Conservation (phyloP, 2,113 vertebrate genomes). For the Amia ocellicauda region DNA sequence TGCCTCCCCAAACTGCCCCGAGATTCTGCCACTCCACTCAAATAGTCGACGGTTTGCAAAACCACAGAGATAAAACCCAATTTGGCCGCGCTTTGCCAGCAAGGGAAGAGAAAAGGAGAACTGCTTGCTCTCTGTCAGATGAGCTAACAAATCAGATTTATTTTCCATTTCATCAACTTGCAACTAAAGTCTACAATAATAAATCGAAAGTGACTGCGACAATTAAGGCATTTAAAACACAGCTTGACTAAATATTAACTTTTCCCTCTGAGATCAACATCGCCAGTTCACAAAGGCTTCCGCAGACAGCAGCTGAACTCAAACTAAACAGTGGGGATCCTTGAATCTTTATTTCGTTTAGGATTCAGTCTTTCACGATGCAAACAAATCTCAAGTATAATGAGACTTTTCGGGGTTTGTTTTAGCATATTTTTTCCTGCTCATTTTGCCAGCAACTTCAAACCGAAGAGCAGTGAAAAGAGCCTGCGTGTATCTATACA, state of each 20-base stretch:
- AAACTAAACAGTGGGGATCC: constrained; percentile 5
- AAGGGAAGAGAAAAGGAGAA: too few relatives aligned
- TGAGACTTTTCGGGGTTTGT: not conserved
- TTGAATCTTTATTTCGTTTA: not conserved
- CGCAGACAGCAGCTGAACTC: not conserved
- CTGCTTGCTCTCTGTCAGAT: not conserved
- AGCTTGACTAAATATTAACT: constrained; percentile 16
- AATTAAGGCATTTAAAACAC: constrained; percentile 5
- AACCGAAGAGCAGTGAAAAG: not conserved
- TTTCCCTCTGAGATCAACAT: not conserved
- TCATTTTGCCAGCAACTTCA: not conserved
- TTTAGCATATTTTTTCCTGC: not conserved
- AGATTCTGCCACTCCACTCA: too few relatives aligned
- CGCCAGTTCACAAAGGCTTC: not conserved
- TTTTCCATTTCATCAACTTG: not conserved
- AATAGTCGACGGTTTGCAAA: too few relatives aligned
- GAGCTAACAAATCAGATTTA: not conserved
- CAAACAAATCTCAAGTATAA: constrained; percentile 1
- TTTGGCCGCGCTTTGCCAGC: too few relatives aligned
- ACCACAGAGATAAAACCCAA: too few relatives aligned
- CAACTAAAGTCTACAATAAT: not conserved
- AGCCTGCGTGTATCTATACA: too few relatives aligned
- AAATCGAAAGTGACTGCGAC: constrained; percentile 6
- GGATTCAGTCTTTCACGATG: constrained; percentile 10
- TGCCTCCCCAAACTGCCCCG: too few relatives aligned